Base-by-base conservation (phyloP, 2,888 invertebrate genomes). In the Calameuta pallipes region DNA sequence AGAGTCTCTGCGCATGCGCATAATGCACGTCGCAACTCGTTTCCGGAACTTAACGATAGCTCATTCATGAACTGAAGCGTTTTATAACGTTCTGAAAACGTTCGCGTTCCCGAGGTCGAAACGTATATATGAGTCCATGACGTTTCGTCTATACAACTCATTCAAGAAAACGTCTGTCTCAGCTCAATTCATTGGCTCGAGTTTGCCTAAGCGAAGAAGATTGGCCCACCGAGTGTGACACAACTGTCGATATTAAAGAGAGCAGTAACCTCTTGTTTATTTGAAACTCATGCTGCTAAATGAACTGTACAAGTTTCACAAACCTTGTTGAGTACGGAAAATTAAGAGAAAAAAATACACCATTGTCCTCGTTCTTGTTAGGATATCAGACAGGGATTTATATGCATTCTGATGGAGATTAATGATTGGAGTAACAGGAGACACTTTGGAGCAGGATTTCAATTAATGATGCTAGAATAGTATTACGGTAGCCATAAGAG, bases 11-110 rank as follows among this genome's bases (percentile, higher is more conserved):
- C 56, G 56, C 56, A 23, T 56, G 56, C 56, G 56, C 56, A 23
- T 9, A 23, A 56, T 9, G 0, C 23, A 9, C 9, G 23, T 56
- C 23, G 23, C 56, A 56, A 56, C 23, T 23, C 9, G 9, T 56
- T 56, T 56, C 23, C 56, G 56, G 23, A 56, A 56, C 9, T 9
- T 56, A 9, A 56, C 23, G 56, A 9, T 56, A 9, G 56, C 83
- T 86, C 88, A 88, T 88, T 88, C 88, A 88, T 89, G 89, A 89
- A 89, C 85, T 83, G 75, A 56, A 30, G 75, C 56, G 33, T 75
- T 31, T 15, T 75, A 56, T 31, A 56, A 56, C 31, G 30, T 30
- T 41, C n/a, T 31, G 41, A 75, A 56, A 75, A 31, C 37, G 75
- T 56, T n/a, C 37, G 30, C 41, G 41, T 41, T 41, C 0, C 23